Percentiles rank a stretch among this genome's conserved stretches.
Conservation (phyloP, 2,113 vertebrate genomes). For the Mustela nigripes region DNA sequence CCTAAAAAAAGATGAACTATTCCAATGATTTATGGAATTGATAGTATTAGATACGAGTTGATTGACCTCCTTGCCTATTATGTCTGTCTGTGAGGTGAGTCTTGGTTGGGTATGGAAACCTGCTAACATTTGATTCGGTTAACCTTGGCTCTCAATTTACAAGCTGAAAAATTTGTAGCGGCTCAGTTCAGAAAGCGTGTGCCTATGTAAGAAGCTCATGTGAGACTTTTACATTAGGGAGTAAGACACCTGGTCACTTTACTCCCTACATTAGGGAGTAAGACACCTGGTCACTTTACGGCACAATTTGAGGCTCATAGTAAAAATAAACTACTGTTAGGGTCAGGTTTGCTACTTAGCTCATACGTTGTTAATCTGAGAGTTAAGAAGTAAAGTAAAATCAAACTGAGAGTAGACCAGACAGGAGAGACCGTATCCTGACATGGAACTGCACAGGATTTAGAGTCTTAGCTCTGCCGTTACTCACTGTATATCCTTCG, state of each 20-base stretch:
- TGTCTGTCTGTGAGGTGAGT: neutral
- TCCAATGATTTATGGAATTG: neutral
- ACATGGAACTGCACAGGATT: neutral
- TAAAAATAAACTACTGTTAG: neutral
- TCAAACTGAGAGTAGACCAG: neutral
- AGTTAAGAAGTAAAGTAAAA: neutral
- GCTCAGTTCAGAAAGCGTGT: neutral
- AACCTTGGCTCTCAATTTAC: neutral
- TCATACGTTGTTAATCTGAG: neutral
- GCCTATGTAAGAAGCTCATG: neutral
- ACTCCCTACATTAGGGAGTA: neutral
- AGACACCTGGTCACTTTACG: neutral
- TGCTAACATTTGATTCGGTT: neutral
- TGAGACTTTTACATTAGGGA: neutral
- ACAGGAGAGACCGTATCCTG: neutral
- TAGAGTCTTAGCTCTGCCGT: neutral
- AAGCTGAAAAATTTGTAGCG: neutral
- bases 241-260: neutral
- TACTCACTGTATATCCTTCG: neutral
- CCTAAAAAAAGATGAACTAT: neutral
- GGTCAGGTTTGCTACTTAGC: neutral
- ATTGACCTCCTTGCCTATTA: neutral
- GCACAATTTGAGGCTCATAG: neutral
- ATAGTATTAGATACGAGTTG: neutral
- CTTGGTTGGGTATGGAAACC: neutral